phyloP scores from a whole-genome alignment of 2,113 vertebrate species.

The Neodontobutis hainanensis region DNA sequence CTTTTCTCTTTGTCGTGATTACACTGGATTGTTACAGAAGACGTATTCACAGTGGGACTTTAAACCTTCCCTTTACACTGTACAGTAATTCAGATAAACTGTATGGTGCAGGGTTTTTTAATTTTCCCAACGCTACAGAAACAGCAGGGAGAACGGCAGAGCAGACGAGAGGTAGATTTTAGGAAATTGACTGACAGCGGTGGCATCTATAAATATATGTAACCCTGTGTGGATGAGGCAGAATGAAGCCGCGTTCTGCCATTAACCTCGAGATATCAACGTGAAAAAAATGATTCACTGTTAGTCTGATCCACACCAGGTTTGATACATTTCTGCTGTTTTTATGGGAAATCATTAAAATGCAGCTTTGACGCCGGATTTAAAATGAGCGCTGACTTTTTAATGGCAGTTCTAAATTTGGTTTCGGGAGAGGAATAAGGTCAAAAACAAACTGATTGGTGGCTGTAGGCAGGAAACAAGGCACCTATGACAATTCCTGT shows the following conservation, averaged over 20 bases:
- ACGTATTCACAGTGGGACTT: neutral
- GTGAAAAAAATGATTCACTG: constrained; percentile 26
- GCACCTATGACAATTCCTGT: no score
- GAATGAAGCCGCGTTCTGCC: constrained; percentile 45
- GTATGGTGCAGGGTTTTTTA: constrained; percentile 13
- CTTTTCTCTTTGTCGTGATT: neutral
- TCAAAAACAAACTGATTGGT: no score
- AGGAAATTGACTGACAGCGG: constrained; percentile 55
- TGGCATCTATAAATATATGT: constrained; percentile 55
- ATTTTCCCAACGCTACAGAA: constrained; percentile 21
- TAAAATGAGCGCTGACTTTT: neutral
- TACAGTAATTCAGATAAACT: constrained; percentile 21
- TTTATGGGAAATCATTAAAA: neutral
- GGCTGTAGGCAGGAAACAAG: no score
- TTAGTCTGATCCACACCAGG: constrained; percentile 11
- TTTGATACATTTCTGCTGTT: constrained; percentile 20
- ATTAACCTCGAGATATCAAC: constrained; percentile 56
- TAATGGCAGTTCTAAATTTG: neutral
- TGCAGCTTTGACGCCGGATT: neutral
- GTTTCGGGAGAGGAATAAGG: no score
- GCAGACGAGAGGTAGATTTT: constrained; percentile 42
- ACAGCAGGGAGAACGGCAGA: constrained; percentile 16
- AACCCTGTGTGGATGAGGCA: constrained; percentile 35
- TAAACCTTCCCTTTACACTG: neutral
- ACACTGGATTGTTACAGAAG: neutral